Conservation (phyloP, 2,797 vertebrate species). For the Odontamblyopus rebecca region DNA sequence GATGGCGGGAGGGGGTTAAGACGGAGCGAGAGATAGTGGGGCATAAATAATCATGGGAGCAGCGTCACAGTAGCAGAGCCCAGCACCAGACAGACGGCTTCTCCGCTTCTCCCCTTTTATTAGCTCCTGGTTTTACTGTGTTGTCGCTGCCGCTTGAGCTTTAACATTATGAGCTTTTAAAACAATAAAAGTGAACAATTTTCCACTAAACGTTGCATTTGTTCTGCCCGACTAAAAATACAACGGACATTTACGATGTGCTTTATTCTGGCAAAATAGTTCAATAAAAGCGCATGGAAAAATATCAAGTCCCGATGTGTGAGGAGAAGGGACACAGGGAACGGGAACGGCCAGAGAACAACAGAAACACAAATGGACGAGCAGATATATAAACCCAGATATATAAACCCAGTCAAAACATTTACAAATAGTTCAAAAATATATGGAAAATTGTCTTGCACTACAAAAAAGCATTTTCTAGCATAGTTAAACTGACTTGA, state of each 20-base stretch:
- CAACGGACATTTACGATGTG: background rate
- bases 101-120: slow-evolving; percentile 82
- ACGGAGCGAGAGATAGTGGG: slow-evolving; percentile 56
- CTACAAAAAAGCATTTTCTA: too few species aligned
- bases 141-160: slow-evolving; percentile 13
- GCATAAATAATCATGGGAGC: slow-evolving; percentile 82
- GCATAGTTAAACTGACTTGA: too few species aligned
- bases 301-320: background rate
- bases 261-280: background rate
- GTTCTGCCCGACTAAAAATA: background rate
- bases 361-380: background rate
- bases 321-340: background rate
- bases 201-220: slow-evolving; percentile 1
- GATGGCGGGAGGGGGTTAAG: slow-evolving; percentile 34
- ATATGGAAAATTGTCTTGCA: too few species aligned
- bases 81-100: slow-evolving; percentile 86
- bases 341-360: background rate
- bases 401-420: background rate
- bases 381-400: background rate
- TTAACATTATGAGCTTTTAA: slow-evolving; percentile 20
- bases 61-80: slow-evolving; percentile 54
- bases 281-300: background rate
- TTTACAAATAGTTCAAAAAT: background rate
- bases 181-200: background rate
- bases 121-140: slow-evolving; percentile 26